Base-by-base conservation (phyloP, 2,113 vertebrate genomes). In the Bostrychus sinensis region DNA sequence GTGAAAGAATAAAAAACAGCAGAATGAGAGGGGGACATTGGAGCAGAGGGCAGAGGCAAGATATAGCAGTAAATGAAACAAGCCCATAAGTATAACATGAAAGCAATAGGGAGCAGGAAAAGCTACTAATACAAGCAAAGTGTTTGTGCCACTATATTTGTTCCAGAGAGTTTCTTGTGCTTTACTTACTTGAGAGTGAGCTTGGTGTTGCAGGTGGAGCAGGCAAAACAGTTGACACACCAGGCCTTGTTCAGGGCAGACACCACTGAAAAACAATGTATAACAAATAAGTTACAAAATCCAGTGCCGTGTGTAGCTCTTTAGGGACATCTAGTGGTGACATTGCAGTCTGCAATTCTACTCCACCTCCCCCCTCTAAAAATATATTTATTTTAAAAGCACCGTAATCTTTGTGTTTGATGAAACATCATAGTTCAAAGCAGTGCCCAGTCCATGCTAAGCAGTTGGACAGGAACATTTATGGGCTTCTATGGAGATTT, bases 171-270 rank as follows among this genome's bases (percentile, higher is more conserved):
- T 36, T 38, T 63, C 2, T 42, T 32, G 45, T 36, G 34, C 1
- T 0, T n/a, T 3, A 82, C 96, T 94, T 94, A 98, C 97, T 98
- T 99, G 79, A 98, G 95, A 1, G 96, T 98, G 83, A 99, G 90
- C 72, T 98, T 99, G 77, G 94, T 95, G 89, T 97, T 98, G 92
- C 97, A 99, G 62, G 97, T 97, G 7, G 97, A 98, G 86, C 97
- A 98, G 80, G 94, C 90, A 0, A 99, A 99, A 66, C 97, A 99
- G 89, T 93, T 95, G 76, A 98, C 95, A 43, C 97, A 98, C 97
- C 97, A 99, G 17, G 97, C 96, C 90, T 99, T 99, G 86, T 99
- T 99, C 62, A 98, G 91, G 32, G 97, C 97, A 46, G 97, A 99
- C 38, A 98, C 96, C 87, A 99, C 97, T 99, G 68, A 17, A 19